Conservation (phyloP, 2,113 vertebrate genomes). For the Nothoprocta perdicaria region DNA sequence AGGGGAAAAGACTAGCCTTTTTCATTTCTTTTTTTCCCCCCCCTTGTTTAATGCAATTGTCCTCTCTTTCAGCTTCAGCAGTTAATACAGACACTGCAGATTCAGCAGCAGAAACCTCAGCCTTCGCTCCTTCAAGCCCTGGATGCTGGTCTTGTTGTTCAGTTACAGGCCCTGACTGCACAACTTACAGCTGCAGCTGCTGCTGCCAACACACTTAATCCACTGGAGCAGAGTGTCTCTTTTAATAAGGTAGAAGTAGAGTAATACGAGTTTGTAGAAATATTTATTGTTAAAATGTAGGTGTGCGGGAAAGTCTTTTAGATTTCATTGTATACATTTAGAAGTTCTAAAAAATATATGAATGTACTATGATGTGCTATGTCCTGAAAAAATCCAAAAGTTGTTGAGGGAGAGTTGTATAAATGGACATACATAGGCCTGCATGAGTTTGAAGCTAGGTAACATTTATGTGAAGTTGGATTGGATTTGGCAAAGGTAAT, state of each 20-base stretch:
- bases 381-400: neutral
- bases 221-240: slow-evolving; percentile 93
- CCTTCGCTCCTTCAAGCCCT: slow-evolving; percentile 95
- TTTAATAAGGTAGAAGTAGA: slow-evolving; percentile 91
- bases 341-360: neutral
- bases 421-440: neutral
- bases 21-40: neutral
- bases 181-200: slow-evolving; percentile 96
- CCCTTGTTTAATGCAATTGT: neutral
- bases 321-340: neutral
- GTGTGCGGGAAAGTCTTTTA: neutral
- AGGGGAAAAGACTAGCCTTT: neutral
- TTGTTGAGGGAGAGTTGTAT: neutral
- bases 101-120: slow-evolving; percentile 98
- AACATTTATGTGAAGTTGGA: neutral
- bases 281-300: neutral
- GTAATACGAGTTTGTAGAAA: neutral
- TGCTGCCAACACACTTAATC: slow-evolving; percentile 92
- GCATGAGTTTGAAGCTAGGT: neutral
- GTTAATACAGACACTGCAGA: slow-evolving; percentile 94
- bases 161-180: slow-evolving; percentile 95
- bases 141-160: slow-evolving; percentile 95
- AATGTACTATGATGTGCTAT: neutral
- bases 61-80: slow-evolving; percentile 88
- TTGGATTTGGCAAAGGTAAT: neutral